phyloP scores from a whole-genome alignment of 2,113 vertebrate species.

The Nothocercus nigrocapillus region DNA sequence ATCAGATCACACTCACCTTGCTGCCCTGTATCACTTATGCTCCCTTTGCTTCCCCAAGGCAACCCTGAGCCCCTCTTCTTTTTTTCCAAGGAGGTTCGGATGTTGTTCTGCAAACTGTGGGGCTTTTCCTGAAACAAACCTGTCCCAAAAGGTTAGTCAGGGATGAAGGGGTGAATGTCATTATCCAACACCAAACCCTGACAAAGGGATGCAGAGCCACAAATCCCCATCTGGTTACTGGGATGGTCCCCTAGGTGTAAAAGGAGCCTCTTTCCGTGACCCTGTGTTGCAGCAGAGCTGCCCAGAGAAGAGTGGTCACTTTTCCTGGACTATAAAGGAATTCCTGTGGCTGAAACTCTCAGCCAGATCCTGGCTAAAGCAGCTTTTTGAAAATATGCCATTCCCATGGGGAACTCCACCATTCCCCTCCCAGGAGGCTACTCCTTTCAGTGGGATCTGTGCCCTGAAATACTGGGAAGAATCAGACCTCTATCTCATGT shows the following conservation, averaged over 20 bases:
- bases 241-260: background rate
- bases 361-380: background rate
- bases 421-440: fast-evolving
- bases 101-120: slow-evolving; percentile 83
- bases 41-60: slow-evolving; percentile 58
- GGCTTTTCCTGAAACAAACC: slow-evolving; percentile 98
- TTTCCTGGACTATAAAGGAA: background rate
- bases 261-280: background rate
- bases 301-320: background rate
- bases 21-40: slow-evolving; percentile 29
- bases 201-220: background rate
- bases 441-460: background rate
- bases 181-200: background rate
- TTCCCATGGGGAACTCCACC: background rate
- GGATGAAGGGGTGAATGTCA: background rate
- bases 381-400: background rate
- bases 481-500: fast-evolving
- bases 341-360: background rate
- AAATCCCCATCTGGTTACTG: background rate
- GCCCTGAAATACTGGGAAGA: background rate
- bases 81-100: slow-evolving; percentile 82
- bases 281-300: background rate
- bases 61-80: slow-evolving; percentile 79
- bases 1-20: slow-evolving; percentile 67
- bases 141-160: slow-evolving; percentile 70